A percentile compares a stretch with the other conserved stretches of the same genome.
Conservation (phyloP, 2,888 invertebrate genomes). For the Parnassius smintheus region DNA sequence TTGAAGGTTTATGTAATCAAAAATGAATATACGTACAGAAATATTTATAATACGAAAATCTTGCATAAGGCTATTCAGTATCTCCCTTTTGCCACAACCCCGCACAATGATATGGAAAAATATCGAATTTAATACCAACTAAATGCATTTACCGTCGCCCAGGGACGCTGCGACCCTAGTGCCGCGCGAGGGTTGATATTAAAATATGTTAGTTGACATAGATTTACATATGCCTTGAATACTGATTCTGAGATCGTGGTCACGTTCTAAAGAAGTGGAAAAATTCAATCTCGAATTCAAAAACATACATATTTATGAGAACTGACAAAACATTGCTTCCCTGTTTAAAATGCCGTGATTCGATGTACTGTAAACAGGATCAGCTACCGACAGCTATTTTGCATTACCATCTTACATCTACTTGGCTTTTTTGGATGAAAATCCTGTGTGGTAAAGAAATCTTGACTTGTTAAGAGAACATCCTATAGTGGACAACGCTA, state of each 20-base stretch:
- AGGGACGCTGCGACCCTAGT: constrained; percentile 45
- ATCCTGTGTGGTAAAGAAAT: no score
- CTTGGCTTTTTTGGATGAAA: no score
- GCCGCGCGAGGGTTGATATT: constrained; percentile 51
- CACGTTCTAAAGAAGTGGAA: neutral
- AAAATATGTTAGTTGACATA: constrained; percentile 60
- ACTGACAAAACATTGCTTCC: neutral
- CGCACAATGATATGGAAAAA: constrained; percentile 74
- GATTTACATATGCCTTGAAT: constrained; percentile 60
- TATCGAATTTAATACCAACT: constrained; percentile 73
- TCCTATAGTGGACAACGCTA: no score
- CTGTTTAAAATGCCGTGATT: no score
- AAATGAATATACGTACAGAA: constrained; percentile 4
- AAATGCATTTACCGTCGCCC: constrained; percentile 48
- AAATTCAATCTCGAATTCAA: constrained; percentile 14
- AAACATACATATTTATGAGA: neutral
- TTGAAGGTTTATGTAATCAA: no score
- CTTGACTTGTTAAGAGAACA: no score
- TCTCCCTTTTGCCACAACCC: constrained; percentile 50
- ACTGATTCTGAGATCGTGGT: constrained; percentile 24
- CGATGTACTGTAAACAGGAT: no score
- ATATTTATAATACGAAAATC: neutral
- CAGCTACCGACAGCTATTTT: no score
- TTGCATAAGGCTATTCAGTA: constrained; percentile 46
- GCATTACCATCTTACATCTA: no score